Base-by-base conservation (phyloP, 1,140 invertebrate species). In the Eueides isabella region DNA sequence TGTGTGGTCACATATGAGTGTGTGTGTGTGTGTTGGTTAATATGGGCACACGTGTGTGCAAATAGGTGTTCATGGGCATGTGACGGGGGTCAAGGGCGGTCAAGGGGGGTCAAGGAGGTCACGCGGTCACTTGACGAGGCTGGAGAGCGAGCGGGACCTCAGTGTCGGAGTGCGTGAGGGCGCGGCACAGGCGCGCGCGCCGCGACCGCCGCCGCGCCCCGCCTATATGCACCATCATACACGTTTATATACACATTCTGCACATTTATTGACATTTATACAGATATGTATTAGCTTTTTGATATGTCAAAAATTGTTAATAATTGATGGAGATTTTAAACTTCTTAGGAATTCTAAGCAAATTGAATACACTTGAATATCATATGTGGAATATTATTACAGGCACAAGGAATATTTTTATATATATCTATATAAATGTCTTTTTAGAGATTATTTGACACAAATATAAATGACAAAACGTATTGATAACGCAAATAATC, bases 131-230 rank as follows among this genome's bases (percentile, higher is more conserved):
- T 89, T 92, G 84, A 90, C 89, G 88, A 92, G 92, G 83, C 89
- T 92, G 91, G 91, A 92, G 80, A 92, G 92, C 81, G 92, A 93
- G 85, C 89, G 94, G 91, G 84, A 94, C 88, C 78, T 94, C 94
- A 82, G 92, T 90, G 85, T 94, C 94, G 85, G 90, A 83, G 88
- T 86, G 89, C 72, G 88, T 68, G 88, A 84, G 73, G 63, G 76
- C 76, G 71, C 76, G 73, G 66, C 85, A 85, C 89, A 87, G 75
- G 84, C 87, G 83, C 79, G 86, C 75, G 76, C 91, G 89, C 83
- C 91, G 80, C 70, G 90, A 93, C 72, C 92, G 83, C 68, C 92
- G 87, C 77, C 92, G 86, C 81, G 90, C 91, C 73, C 88, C 86
- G 78, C 92, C 88, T 92, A 87, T 77, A 89, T 87, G 68, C 84